Base-by-base conservation (phyloP, 92 coral and sea anemone genomes). In the Parazoanthus atlanticus region DNA sequence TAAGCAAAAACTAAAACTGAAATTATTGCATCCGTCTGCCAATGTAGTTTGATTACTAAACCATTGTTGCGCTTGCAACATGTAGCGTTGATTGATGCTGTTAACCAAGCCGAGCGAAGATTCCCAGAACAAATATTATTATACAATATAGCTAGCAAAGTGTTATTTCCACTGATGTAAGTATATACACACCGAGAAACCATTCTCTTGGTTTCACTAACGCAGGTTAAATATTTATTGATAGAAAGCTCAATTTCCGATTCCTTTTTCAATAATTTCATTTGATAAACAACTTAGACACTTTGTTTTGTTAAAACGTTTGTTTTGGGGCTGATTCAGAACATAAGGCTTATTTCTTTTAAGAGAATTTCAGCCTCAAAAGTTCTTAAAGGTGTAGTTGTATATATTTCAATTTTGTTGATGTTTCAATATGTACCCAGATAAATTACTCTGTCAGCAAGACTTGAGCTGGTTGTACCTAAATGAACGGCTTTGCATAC, bases 71-170 rank as follows among this genome's bases (percentile, higher is more conserved):
- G 11, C 15, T 5, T 30, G 43, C 26, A 54, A 79, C 84, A 79
- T 28, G 84, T 65, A 49, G 84, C 38, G 40, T 28, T 6, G 49
- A 7, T 79, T 12, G 26, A 23, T 38, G 56, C 21, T 19, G 12
- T 31, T 43, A 21, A 38, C 5, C 71, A 80, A 31, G 56, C 17
- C 41, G n/a, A 52, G 71, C 8, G 84, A 30, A 80, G 71, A 49
- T 80, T 80, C 40, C 28, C 47, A 6, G 84, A 56, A 56, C 67
- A 80, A 80, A 80, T 80, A 80, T 80, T 54, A 80, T 54, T 7
- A 56, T 31, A 54, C 69, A 31, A 21, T 80, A 17, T 80, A 2
- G 11, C 46, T 16, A 25, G 8, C 76, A 72, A 80, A 29, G 6
- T 29, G 49, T 19, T 16, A 80, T 58, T 80, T 80, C 84, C 47